Base-by-base conservation (phyloP, 2,888 invertebrate species). In the Malacosoma neustria region DNA sequence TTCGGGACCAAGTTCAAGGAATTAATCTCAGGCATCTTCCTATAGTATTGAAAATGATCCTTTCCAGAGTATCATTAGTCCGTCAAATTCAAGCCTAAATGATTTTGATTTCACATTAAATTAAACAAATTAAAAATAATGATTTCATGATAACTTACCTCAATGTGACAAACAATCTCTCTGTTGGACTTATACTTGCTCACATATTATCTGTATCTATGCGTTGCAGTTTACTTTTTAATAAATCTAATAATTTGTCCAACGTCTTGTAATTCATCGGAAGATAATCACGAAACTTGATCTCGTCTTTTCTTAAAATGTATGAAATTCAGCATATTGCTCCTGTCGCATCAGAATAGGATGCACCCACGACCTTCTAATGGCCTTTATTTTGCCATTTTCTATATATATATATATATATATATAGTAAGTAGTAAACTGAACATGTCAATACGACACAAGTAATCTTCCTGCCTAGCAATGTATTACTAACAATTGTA, bases 201-300 rank as follows among this genome's bases (percentile, higher is more conserved):
- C 44, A 39, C 42, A 43, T 46, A 40, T 41, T 46, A n/a, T n/a
- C n/a, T 42, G 41, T 49, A 39, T 46, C 29, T 40, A 11, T 42
- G 43, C 41, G 43, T 45, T 48, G 37, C 41, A 44, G 35, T 46
- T 48, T 44, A 11, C 40, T 44, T 14, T 44, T 45, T 46, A 46
- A 43, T 41, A 41, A 43, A 43, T 41, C 33, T 38, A 46, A 41
- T 44, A 43, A 43, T 43, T 42, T 49, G 22, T 47, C 43, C 30
- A 47, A 47, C 38, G 41, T 47, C 39, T 45, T 49, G 42, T 42
- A 43, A 43, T 47, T 43, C 43, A 49, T 49, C 22, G 42, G 43
- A 36, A 49, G 35, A 49, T 49, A 49, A 46, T 44, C 44, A 42
- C 38, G 37, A 45, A 47, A 46, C 43, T 43, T 45, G 41, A 30